A percentile compares a stretch with the other conserved stretches of the same genome.
Evolutionary conservation across 1,140 invertebrate genomes (phyloP).

Genomic region (Antheraea pernyi): DNA sequence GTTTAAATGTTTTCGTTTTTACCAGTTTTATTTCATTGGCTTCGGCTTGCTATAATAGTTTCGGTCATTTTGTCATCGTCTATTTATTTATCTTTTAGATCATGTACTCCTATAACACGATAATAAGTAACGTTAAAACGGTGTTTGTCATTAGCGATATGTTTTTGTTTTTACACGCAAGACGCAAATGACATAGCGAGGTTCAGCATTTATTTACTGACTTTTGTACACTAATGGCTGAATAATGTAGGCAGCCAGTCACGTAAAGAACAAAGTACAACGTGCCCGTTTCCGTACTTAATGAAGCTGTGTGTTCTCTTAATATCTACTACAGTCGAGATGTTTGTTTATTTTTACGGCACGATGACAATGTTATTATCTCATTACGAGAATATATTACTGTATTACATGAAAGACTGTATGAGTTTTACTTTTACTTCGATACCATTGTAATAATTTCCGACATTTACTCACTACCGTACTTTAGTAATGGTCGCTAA

Average conservation of each 20-base stretch:
- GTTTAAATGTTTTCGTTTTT: too few relatives aligned
- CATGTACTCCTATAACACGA: not conserved
- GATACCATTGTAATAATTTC: too few relatives aligned
- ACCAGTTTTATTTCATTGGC: too few relatives aligned
- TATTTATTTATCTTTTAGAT: too few relatives aligned
- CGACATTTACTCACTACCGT: too few relatives aligned
- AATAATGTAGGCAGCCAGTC: slow-evolving; percentile 44
- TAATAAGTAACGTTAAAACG: not conserved
- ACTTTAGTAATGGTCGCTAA: not conserved
- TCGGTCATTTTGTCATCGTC: too few relatives aligned
- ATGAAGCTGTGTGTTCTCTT: slow-evolving; percentile 31
- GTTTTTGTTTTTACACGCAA: slow-evolving; percentile 3
- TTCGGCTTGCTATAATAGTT: too few relatives aligned
- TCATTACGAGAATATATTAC: slow-evolving; percentile 5
- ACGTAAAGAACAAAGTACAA: slow-evolving; percentile 44
- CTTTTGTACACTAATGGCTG: slow-evolving; percentile 39
- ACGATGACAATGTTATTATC: slow-evolving; percentile 1
- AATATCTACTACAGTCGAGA: slow-evolving; percentile 16
- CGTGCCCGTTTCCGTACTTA: slow-evolving; percentile 31
- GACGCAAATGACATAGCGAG: slow-evolving; percentile 7
- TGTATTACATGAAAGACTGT: not conserved
- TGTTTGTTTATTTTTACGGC: slow-evolving; percentile 22
- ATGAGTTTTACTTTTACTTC: not conserved
- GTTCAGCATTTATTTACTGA: slow-evolving; percentile 11
- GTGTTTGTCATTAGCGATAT: not conserved